Percentiles rank a stretch among this genome's conserved stretches.
These are phyloP conservation scores for Bolinopsis microptera DNA, from an alignment of 37 sponge, comb jelly and placozoan species.

Conservation along the genomic window DNA sequence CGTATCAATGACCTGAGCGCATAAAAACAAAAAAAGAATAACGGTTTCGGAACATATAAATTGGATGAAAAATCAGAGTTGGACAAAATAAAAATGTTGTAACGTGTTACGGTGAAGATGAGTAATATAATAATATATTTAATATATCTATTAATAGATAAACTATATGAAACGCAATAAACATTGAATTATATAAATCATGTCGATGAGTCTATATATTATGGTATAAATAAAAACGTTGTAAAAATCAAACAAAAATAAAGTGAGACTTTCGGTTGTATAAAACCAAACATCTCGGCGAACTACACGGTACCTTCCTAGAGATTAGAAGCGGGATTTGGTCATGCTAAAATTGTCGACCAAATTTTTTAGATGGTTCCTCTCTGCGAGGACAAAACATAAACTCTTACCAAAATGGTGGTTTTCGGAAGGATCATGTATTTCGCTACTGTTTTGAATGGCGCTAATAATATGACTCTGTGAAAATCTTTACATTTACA, in stretches of 20 bases:
- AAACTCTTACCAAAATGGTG: too few species aligned
- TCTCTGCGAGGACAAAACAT: too few species aligned
- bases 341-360: too few species aligned
- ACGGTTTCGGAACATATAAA: background rate
- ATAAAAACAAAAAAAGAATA: background rate
- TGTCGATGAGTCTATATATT: background rate
- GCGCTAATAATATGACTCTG: background rate
- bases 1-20: background rate
- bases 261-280: background rate
- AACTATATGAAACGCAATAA: background rate
- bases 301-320: too few species aligned
- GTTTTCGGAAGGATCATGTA: too few species aligned
- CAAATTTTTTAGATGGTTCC: too few species aligned
- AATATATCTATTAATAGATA: background rate
- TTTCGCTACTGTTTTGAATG: too few species aligned
- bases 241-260: constrained; percentile 42
- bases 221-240: constrained; percentile 28
- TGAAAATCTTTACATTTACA: background rate
- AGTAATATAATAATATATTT: background rate
- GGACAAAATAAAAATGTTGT: background rate
- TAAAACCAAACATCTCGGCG: background rate
- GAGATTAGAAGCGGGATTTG: too few species aligned
- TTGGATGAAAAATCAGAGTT: background rate
- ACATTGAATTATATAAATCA: background rate
- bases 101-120: background rate